Conservation (phyloP, 2,113 vertebrate species). For the Scopus umbretta region DNA sequence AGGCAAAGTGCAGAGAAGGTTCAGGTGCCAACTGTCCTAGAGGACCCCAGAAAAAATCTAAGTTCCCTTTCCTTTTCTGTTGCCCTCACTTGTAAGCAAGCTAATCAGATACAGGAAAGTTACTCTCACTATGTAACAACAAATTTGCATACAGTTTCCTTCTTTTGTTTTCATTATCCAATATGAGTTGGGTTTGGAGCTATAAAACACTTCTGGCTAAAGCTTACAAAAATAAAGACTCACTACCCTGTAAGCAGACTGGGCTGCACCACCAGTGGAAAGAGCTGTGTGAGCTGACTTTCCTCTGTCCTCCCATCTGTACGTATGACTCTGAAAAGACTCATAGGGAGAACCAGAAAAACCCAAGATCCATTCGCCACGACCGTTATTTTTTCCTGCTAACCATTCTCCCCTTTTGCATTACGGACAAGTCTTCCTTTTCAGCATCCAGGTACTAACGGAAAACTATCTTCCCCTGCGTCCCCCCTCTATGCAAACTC, state of each 20-base stretch:
- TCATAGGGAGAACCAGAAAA: background rate
- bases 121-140: background rate
- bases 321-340: background rate
- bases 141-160: background rate
- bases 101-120: background rate
- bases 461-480: background rate
- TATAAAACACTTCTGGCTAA: background rate
- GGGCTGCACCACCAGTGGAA: background rate
- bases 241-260: background rate
- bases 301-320: background rate
- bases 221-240: background rate
- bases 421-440: background rate
- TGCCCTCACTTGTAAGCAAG: background rate
- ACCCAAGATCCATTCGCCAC: background rate
- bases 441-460: background rate
- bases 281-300: background rate
- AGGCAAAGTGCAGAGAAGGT: background rate
- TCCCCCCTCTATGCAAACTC: background rate
- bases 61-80: background rate
- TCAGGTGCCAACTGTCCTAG: background rate
- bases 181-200: background rate
- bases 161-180: background rate
- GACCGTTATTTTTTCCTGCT: background rate
- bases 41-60: background rate
- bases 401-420: background rate